Conservation (phyloP, 2,888 invertebrate species). For the Mimumesa dahlbomi region DNA sequence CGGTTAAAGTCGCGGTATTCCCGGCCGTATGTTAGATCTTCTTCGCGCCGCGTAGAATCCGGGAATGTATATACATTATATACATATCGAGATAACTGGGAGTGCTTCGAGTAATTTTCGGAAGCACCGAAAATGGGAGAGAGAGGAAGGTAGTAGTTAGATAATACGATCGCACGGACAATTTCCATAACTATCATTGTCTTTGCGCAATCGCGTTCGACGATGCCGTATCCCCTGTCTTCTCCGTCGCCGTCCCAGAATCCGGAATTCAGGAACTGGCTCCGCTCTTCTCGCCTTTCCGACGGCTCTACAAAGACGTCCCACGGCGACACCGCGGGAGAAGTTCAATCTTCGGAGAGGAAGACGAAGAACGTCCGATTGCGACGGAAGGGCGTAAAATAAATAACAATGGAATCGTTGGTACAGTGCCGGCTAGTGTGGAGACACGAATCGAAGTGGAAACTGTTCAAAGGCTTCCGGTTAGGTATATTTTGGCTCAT, state of each 20-base stretch:
- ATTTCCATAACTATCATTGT: conserved; percentile 44
- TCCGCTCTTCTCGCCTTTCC: not conserved
- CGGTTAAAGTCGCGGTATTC: too few species aligned
- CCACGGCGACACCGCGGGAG: conserved; percentile 7
- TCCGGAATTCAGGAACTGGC: too few species aligned
- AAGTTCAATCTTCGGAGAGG: conserved; percentile 16
- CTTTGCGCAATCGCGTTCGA: conserved; percentile 39
- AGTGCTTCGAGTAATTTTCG: conserved; percentile 32
- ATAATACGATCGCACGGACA: conserved; percentile 37
- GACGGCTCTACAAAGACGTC: conserved; percentile 26
- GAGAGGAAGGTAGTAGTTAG: conserved; percentile 41
- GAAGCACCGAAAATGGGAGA: conserved; percentile 20
- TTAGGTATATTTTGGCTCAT: too few species aligned
- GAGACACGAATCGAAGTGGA: too few species aligned
- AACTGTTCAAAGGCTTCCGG: too few species aligned
- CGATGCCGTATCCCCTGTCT: conserved; percentile 13
- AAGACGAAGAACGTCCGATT: conserved; percentile 10
- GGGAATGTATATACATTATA: too few species aligned
- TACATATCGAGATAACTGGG: conserved; percentile 35
- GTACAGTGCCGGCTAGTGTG: too few species aligned
- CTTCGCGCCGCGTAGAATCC: too few species aligned
- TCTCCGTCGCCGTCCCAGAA: conserved; percentile 3
- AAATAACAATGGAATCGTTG: conserved; percentile 45
- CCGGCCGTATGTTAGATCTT: too few species aligned
- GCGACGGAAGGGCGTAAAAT: conserved; percentile 36